These are phyloP conservation scores for Pseudoips prasinana DNA, from an alignment of 2,888 invertebrate species.

Conservation along the genomic window DNA sequence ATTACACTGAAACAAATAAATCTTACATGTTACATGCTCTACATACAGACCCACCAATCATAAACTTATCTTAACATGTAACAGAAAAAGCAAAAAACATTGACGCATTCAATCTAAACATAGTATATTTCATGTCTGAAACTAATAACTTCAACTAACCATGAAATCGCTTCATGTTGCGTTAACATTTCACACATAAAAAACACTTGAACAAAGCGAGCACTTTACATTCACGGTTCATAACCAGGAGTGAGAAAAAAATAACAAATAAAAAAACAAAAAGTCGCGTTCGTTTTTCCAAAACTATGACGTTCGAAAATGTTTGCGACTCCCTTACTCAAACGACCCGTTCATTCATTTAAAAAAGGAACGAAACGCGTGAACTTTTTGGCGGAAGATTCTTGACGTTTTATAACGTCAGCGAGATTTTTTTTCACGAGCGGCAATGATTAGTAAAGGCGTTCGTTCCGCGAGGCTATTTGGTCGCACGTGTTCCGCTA, in stretches of 20 bases:
- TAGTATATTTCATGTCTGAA: constrained; percentile 48
- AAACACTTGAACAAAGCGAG: constrained; percentile 58
- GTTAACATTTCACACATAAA: constrained; percentile 67
- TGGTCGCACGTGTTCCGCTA: constrained; percentile 72
- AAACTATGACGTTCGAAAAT: constrained; percentile 4
- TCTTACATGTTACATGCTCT: background rate
- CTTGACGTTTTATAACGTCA: constrained; percentile 31
- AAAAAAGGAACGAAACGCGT: constrained; percentile 33
- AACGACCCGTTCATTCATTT: constrained; percentile 42
- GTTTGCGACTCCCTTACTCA: constrained; percentile 8
- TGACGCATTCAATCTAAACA: constrained; percentile 32
- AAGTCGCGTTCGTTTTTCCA: constrained; percentile 22
- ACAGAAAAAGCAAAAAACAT: constrained; percentile 24
- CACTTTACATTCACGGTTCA: constrained; percentile 58
- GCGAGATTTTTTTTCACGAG: constrained; percentile 63
- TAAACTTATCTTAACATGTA: constrained; percentile 24
- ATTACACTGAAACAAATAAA: background rate
- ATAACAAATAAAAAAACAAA: constrained; percentile 23
- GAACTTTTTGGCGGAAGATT: constrained; percentile 47
- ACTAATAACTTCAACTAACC: constrained; percentile 70
- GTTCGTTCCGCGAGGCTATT: constrained; percentile 74
- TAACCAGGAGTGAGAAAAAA: constrained; percentile 15
- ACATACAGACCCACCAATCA: constrained; percentile 15
- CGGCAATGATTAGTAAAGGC: constrained; percentile 75
- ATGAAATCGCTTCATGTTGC: constrained; percentile 75